Evolutionary conservation across 2,888 invertebrate species (phyloP), one percentile per base, ranked within the genome.

Genomic region (Agriopis leucophaearia): DNA sequence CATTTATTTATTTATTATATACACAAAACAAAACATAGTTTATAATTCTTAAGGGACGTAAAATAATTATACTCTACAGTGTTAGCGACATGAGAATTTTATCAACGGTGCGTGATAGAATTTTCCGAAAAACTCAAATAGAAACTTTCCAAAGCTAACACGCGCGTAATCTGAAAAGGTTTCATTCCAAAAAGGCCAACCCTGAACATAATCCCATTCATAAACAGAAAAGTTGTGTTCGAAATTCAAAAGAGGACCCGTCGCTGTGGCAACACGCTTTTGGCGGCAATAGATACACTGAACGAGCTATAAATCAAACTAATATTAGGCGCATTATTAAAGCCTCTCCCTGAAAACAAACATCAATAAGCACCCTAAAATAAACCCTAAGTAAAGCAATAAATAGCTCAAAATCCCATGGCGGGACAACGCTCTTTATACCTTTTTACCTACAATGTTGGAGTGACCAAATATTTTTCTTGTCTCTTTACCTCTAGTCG

Each of bases 381-480:
- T 45, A n/a, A 18, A 73, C 78, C 64, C 44, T 76, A 69, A 2
- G 0, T 27, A 0, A 0, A 7, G 5, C 0, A 0, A 13, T 59
- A 79, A 60, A 64, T 42, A 74, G 77, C 61, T 40, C 16, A 73
- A 74, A 66, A 62, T 78, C 38, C 58, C 12, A 57, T 68, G 67
- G 45, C 61, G 70, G 12, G 56, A n/a, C 0, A 42, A 18, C 8
- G n/a, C n/a, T 52, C 52, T 52, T 35, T 15, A 42, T 55, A 55
- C 42, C 35, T 52, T 40, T 55, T 55, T 66, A 44, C 64, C 69
- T 71, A 70, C 70, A 72, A 61, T 71, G 71, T 71, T 70, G 75
- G 75, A 81, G 76, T 83, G 83, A 80, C 81, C 84, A 83, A 85
- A 85, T 83, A 81, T 84, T 82, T 83, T 84, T 70, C 74, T 70